Evolutionary conservation across 2,113 vertebrate genomes (phyloP), one percentile per base, ranked within the genome.

Genomic region (Macquaria australasica): DNA sequence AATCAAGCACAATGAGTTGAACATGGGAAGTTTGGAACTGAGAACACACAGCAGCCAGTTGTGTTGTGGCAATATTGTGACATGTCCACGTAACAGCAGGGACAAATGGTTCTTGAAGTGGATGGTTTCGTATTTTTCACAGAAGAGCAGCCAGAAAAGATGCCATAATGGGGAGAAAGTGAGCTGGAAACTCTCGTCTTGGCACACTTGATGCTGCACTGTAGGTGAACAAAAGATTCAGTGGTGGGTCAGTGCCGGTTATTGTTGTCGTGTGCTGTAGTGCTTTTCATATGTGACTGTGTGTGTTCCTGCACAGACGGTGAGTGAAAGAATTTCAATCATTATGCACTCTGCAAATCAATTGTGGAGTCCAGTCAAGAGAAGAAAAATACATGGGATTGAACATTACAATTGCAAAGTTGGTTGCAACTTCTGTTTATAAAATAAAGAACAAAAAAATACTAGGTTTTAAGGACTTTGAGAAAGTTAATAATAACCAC

Each of bases 401-500:
- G 39, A 71, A 63, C 23, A 16, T 28, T 39, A 43, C 12, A 45
- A 48, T 1, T 51, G 23, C 48, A 68, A 72, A 58, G 21, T 18
- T 68, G 28, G 6, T 69, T 63, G 58, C 8, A 69, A 79, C 9
- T 56, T 45, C 37, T 62, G 8, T 31, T 73, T 15, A 34, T 51
- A 9, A 55, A 69, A 39, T 34, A 14, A 53, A 59, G 25, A 31
- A 48, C 45, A 72, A 51, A 73, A 23, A 6, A 31, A 59, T n/a
- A 23, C 10, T 4, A 1, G 31, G 1, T 20, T 64, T 84, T 15
- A 6, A 50, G 37, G 20, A 66, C 66, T 37, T 58, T 8, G 0
- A 45, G 48, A 55, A 77, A 80, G 85, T 51, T 56, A 71, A 71
- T 74, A 70, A 73, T 20, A 82, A 71, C 45, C 58, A 85, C 56